phyloP scores from a whole-genome alignment of 2,888 invertebrate species.

The Maniola hyperantus region DNA sequence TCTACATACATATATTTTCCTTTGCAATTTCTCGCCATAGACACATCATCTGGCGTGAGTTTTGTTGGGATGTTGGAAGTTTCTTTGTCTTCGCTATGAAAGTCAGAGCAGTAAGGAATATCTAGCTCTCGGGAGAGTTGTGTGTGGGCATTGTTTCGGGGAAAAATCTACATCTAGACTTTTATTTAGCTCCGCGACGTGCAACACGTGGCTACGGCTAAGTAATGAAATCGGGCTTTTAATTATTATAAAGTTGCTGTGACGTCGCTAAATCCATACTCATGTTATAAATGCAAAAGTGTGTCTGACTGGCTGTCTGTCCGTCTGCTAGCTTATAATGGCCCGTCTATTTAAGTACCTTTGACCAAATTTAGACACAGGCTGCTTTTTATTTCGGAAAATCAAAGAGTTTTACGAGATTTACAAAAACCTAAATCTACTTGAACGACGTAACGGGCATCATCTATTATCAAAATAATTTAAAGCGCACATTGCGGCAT shows the following conservation, averaged over 20 bases:
- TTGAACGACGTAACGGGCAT: too few relatives aligned
- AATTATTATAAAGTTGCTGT: conserved; percentile 68
- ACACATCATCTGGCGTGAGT: conserved; percentile 81
- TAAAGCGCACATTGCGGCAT: too few relatives aligned
- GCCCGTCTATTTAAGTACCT: too few relatives aligned
- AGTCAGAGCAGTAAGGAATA: conserved; percentile 80
- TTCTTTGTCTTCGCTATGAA: conserved; percentile 77
- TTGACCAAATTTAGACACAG: too few relatives aligned
- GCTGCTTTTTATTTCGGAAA: too few relatives aligned
- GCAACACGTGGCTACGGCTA: conserved; percentile 72
- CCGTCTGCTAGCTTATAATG: too few relatives aligned
- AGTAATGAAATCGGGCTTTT: conserved; percentile 70
- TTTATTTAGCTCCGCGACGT: conserved; percentile 55
- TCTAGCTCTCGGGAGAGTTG: conserved; percentile 58
- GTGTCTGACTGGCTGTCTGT: too few relatives aligned
- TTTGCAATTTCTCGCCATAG: conserved; percentile 80
- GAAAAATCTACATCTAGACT: conserved; percentile 72
- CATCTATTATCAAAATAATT: too few relatives aligned
- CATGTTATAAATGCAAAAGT: neutral
- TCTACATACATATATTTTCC: conserved; percentile 58
- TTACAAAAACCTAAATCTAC: too few relatives aligned
- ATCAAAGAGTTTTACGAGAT: too few relatives aligned
- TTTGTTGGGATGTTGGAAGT: conserved; percentile 78
- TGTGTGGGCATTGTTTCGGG: conserved; percentile 71
- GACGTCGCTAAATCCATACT: neutral